These are phyloP conservation scores for Melitaea cinxia DNA, from an alignment of 1,140 invertebrate species.

Conservation along the genomic window DNA sequence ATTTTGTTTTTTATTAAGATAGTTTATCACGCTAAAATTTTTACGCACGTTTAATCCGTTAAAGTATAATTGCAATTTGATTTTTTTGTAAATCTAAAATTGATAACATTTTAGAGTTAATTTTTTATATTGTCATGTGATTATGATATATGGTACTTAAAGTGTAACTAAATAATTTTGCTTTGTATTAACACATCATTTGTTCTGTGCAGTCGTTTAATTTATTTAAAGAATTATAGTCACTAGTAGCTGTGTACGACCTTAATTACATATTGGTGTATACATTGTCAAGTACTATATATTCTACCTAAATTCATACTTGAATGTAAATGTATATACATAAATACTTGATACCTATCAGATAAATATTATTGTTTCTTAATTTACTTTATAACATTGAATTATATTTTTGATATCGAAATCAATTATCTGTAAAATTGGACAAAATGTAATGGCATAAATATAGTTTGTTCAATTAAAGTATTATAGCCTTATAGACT, in stretches of 20 bases:
- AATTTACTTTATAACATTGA: not conserved
- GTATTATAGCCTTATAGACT: not conserved
- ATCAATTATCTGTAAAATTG: not conserved
- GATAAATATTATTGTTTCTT: too few relatives aligned
- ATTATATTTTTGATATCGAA: not conserved
- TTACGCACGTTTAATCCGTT: conserved; percentile 1
- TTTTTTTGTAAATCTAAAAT: not conserved
- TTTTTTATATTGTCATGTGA: not conserved
- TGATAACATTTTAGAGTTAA: not conserved
- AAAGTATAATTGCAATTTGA: not conserved
- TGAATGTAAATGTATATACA: too few relatives aligned
- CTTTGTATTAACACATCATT: too few relatives aligned
- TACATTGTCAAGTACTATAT: too few relatives aligned
- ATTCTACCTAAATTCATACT: too few relatives aligned
- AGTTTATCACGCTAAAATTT: not conserved
- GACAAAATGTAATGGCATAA: not conserved
- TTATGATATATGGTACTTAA: not conserved
- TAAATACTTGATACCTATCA: too few relatives aligned
- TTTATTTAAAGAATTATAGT: too few relatives aligned
- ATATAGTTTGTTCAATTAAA: not conserved
- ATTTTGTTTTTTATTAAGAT: not conserved
- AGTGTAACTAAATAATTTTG: too few relatives aligned
- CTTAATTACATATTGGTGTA: too few relatives aligned
- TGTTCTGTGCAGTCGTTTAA: too few relatives aligned
- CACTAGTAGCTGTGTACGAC: too few relatives aligned